Conservation (phyloP, 2,797 vertebrate genomes). For the Tokudaia tokunoshimensis region DNA sequence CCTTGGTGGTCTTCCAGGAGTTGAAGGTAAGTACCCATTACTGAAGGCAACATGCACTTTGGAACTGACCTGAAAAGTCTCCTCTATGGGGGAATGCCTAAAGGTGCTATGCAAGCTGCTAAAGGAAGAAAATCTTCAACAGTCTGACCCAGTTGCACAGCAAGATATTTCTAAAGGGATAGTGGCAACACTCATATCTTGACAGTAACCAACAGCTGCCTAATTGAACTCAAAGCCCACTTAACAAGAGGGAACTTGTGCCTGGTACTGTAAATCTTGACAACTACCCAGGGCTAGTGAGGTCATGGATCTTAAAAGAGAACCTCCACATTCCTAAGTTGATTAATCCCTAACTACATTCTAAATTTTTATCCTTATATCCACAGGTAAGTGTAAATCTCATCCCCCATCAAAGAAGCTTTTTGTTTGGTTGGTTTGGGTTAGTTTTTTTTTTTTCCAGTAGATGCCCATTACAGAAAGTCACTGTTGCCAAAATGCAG, state of each 20-base stretch:
- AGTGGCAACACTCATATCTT: too few species aligned
- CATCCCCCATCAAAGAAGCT: not conserved
- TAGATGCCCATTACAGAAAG: not conserved
- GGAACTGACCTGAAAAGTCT: too few species aligned
- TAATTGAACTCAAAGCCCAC: not conserved
- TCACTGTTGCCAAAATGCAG: not conserved
- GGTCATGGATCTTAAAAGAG: not conserved
- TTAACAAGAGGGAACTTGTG: not conserved
- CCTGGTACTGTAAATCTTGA: too few species aligned
- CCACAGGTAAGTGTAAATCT: not conserved
- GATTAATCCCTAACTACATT: not conserved
- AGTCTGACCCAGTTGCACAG: not conserved
- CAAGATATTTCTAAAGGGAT: not conserved
- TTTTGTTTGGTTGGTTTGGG: not conserved
- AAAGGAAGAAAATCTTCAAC: not conserved
- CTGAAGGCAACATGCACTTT: too few species aligned
- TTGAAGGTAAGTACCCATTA: too few species aligned
- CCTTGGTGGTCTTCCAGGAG: too few species aligned
- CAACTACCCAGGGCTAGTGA: not conserved
- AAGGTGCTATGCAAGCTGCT: not conserved
- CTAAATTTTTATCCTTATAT: not conserved
- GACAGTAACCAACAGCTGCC: not conserved
- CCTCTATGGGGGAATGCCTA: too few species aligned
- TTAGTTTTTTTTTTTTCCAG: not conserved
- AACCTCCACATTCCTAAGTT: not conserved